phyloP scores from a whole-genome alignment of 1,140 invertebrate genomes.

The Penaeus chinensis region DNA sequence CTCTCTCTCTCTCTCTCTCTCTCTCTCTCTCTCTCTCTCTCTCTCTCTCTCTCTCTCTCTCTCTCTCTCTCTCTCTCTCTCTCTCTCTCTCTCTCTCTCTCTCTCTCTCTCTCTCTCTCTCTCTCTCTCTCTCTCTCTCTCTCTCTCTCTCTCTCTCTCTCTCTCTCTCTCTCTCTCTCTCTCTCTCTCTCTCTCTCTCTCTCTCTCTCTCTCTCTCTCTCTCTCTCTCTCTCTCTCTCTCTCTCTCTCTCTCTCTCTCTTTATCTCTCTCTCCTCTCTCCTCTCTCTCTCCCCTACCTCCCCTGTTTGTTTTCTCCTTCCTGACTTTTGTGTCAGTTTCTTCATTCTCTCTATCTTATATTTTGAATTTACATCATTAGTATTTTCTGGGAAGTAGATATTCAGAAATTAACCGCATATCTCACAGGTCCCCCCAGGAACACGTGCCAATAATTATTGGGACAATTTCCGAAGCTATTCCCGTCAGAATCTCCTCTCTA shows the following conservation, averaged over 20 bases:
- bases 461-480: conserved; percentile 89
- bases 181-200: too few relatives aligned
- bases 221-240: too few relatives aligned
- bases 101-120: too few relatives aligned
- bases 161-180: neutral
- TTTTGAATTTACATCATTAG: neutral
- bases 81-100: neutral
- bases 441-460: conserved; percentile 90
- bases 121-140: neutral
- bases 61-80: too few relatives aligned
- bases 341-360: neutral
- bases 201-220: neutral
- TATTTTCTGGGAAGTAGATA: too few relatives aligned
- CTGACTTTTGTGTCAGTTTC: neutral
- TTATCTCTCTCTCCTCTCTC: neutral
- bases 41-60: too few relatives aligned
- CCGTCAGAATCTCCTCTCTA: conserved; percentile 83
- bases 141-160: neutral
- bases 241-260: too few relatives aligned
- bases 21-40: too few relatives aligned
- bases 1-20: neutral
- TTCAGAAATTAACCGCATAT: too few relatives aligned
- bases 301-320: too few relatives aligned
- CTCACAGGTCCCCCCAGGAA: conserved; percentile 83
- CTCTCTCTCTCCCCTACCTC: too few relatives aligned